phyloP scores from a whole-genome alignment of 2,113 vertebrate species.

The Podarcis raffonei region DNA sequence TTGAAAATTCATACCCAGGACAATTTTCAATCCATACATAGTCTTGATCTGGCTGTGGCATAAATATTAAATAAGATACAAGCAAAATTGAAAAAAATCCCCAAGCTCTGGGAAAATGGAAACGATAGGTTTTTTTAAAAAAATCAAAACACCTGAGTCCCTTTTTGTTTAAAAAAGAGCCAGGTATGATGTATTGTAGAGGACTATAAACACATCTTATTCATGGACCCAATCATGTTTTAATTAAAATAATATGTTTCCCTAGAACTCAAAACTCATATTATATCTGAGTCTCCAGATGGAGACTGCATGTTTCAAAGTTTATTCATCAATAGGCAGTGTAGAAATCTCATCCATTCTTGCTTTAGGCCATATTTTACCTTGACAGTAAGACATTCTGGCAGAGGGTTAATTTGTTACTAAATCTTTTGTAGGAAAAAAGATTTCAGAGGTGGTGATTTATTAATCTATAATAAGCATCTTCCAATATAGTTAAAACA shows the following conservation, averaged over 20 bases:
- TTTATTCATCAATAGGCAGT: not conserved
- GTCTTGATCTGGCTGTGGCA: not conserved
- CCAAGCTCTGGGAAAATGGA: not conserved
- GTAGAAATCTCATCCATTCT: not conserved
- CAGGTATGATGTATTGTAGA: not conserved
- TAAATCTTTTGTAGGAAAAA: not conserved
- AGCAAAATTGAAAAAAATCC: not conserved
- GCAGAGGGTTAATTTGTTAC: constrained; percentile 1
- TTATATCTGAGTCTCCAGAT: not conserved
- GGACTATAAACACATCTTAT: not conserved
- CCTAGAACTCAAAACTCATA: not conserved
- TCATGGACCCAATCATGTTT: not conserved
- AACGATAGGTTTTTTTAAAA: not conserved
- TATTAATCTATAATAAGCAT: constrained; percentile 12
- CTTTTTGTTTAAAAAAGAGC: not conserved
- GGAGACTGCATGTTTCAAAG: not conserved
- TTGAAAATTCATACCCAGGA: not conserved
- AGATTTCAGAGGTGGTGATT: not conserved
- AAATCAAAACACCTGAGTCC: not conserved
- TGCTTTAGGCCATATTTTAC: constrained; percentile 9
- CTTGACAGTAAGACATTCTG: not conserved
- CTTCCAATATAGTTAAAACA: not conserved
- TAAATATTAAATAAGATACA: constrained; percentile 9
- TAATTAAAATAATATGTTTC: not conserved
- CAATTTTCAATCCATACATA: not conserved